Base-by-base conservation (phyloP, 1,140 invertebrate species). In the Patella vulgata region DNA sequence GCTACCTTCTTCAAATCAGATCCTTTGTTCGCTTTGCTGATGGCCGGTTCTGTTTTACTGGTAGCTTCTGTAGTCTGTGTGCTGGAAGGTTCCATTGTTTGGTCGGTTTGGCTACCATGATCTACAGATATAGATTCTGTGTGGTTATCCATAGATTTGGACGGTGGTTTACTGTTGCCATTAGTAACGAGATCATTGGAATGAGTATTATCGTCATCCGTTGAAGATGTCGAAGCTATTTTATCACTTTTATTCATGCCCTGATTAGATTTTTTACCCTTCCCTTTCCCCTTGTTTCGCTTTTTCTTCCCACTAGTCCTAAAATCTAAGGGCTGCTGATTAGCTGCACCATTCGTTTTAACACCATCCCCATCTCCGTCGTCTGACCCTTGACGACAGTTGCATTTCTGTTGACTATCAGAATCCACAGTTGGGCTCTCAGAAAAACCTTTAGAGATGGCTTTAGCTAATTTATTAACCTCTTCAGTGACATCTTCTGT, bases 241-340 rank as follows among this genome's bases (percentile, higher is more conserved):
- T n/a, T 43, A 28, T 57, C 30, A 53, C 54, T 51, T 39, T 21
- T 19, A 42, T 47, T 12, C 30, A 21, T 12, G 5, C 14, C 19
- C 46, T 47, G 19, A 27, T 33, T 47, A 47, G 56, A 8, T 14
- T 36, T 19, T 48, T 21, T 36, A 36, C 12, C 21, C 14, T 28
- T 30, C 17, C 23, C 39, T 12, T 8, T 28, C 30, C 44, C 1
- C 12, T 44, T 27, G n/a, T 30, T 23, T 39, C 47, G 28, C 19
- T 21, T 23, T 47, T 42, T 33, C 33, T 62, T 59, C 43, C 52
- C 67, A 57, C 66, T 66, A 50, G 58, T 52, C 44, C 44, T 57
- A 57, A 50, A 47, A 57, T 50, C 61, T 23, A 31, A 28, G 30
- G 28, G n/a, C 14, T 11, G 17, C 23, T 40, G 14, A 40, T 40